These are phyloP conservation scores for Eulemur macaco DNA, from an alignment of 2,113 vertebrate genomes.

Conservation along the genomic window DNA sequence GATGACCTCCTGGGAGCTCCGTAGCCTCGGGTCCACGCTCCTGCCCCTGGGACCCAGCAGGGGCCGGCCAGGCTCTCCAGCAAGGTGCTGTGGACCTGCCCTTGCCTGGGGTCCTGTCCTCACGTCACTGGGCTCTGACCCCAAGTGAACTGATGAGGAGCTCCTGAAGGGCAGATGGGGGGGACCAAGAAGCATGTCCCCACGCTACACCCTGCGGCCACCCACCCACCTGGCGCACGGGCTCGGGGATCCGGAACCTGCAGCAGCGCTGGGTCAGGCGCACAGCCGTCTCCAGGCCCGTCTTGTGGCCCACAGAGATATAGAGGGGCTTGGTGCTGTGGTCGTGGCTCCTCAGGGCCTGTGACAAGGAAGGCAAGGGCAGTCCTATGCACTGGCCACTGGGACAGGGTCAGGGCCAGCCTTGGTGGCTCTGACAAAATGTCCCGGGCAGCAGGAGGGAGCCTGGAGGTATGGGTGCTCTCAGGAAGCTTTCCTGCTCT, in stretches of 20 bases:
- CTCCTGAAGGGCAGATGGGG: neutral
- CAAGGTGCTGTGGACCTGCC: neutral
- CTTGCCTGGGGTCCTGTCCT: neutral
- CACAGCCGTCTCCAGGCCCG: constrained; percentile 89
- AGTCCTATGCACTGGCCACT: neutral
- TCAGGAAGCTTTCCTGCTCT: neutral
- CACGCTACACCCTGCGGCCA: fast-evolving
- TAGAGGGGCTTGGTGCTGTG: constrained; percentile 92
- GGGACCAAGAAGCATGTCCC: fast-evolving
- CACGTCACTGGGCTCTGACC: no score
- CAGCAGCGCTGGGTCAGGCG: constrained; percentile 90
- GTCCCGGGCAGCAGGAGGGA: neutral
- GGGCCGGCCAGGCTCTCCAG: no score
- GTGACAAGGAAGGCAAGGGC: neutral
- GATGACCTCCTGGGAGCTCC: neutral
- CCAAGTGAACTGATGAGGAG: neutral
- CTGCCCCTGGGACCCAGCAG: no score
- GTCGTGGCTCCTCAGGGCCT: constrained; percentile 90
- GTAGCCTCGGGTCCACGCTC: neutral
- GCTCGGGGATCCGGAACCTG: constrained; percentile 92
- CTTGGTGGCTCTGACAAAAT: fast-evolving
- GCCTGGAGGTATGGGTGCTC: neutral
- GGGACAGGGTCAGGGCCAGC: neutral
- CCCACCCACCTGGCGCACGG: constrained; percentile 92
- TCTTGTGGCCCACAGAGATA: constrained; percentile 92